A percentile compares a stretch with the other conserved stretches of the same genome.
Evolutionary conservation across 2,888 invertebrate species (phyloP).

Genomic region (Ischnus inquisitorius): DNA sequence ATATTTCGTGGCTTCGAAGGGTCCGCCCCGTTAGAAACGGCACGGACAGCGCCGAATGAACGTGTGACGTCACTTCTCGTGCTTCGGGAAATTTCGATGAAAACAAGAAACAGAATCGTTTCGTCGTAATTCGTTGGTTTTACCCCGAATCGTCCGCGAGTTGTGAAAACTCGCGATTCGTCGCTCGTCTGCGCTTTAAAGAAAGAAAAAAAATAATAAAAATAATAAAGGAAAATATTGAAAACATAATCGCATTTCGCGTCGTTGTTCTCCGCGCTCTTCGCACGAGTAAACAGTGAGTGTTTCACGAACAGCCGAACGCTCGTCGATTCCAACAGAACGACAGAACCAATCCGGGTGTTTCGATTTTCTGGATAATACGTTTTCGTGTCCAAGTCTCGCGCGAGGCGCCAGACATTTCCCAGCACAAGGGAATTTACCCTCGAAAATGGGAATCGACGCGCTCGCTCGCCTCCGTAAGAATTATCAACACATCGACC

Average conservation of each 20-base stretch:
- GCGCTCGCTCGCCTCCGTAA: constrained; percentile 70
- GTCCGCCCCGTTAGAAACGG: constrained; percentile 12
- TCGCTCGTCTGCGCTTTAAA: background rate
- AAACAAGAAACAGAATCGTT: background rate
- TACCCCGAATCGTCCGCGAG: no score
- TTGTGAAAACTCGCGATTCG: no score
- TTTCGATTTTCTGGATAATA: constrained; percentile 25
- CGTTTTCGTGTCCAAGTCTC: no score
- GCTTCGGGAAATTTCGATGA: background rate
- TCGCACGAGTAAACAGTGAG: background rate
- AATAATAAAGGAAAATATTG: no score
- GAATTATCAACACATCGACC: constrained; percentile 72
- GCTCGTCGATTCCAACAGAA: constrained; percentile 11
- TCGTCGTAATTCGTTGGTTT: background rate
- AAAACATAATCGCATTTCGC: no score
- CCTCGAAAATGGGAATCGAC: constrained; percentile 76
- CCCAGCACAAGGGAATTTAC: constrained; percentile 56
- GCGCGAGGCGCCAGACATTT: no score
- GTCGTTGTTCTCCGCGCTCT: background rate
- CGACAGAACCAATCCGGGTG: background rate
- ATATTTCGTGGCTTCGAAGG: constrained; percentile 43
- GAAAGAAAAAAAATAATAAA: background rate
- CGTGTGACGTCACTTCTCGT: background rate
- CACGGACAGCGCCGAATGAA: constrained; percentile 28
- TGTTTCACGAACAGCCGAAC: background rate